A percentile compares a stretch with the other conserved stretches of the same genome.
phyloP scores from a whole-genome alignment of 2,113 vertebrate species.

The Ptyas mucosa region DNA sequence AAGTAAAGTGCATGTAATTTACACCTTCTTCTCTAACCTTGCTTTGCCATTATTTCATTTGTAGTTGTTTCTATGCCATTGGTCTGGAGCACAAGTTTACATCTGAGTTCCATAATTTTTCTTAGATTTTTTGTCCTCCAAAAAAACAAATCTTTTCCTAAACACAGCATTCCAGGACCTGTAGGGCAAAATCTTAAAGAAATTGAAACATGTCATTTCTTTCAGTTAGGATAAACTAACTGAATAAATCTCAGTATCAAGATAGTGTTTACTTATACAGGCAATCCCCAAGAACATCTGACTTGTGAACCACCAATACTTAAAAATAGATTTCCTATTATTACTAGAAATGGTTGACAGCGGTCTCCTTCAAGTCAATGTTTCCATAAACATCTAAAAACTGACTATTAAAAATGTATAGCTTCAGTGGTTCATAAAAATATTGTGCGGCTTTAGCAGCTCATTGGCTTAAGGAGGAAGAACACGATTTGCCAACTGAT shows the following conservation, averaged over 20 bases:
- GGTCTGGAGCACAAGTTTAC: background rate
- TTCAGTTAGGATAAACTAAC: slow-evolving; percentile 70
- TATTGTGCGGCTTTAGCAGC: background rate
- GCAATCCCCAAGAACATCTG: background rate
- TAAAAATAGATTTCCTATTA: background rate
- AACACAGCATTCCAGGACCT: background rate
- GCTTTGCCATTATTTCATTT: background rate
- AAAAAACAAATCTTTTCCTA: background rate
- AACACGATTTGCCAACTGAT: background rate
- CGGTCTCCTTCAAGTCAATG: background rate
- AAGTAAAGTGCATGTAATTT: background rate
- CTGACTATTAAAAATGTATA: background rate
- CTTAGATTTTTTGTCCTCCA: background rate
- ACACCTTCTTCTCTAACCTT: background rate
- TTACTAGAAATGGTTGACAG: background rate
- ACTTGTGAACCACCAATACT: background rate
- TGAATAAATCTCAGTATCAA: slow-evolving; percentile 71
- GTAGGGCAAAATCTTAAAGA: slow-evolving; percentile 62
- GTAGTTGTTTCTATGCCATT: background rate
- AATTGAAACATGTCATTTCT: slow-evolving; percentile 60
- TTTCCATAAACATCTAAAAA: background rate
- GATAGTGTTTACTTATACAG: slow-evolving; percentile 67
- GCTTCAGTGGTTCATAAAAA: background rate
- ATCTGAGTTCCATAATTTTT: background rate
- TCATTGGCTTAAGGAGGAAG: background rate